Evolutionary conservation across 2,113 vertebrate species (phyloP).

Genomic region (Rhynchopsitta pachyrhyncha): DNA sequence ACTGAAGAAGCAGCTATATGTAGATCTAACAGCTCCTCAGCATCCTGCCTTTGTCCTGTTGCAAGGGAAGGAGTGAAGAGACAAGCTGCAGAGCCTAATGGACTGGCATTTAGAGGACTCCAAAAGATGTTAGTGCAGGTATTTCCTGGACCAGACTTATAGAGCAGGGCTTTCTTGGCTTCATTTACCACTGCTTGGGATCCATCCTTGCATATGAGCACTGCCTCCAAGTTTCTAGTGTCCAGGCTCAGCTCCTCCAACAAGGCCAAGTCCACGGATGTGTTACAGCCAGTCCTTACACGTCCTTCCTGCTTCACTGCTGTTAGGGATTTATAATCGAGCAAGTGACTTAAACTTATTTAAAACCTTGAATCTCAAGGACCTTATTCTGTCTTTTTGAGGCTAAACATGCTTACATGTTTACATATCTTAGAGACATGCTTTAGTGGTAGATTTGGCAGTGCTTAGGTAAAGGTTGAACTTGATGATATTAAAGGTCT

Average conservation of each 20-base stretch:
- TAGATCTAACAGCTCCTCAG: background rate
- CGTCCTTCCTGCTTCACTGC: background rate
- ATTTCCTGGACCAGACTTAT: background rate
- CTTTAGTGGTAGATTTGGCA: background rate
- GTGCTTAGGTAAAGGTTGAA: background rate
- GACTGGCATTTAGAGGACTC: background rate
- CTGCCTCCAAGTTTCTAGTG: background rate
- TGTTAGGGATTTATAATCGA: background rate
- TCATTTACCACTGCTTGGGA: background rate
- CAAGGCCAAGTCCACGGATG: accelerated
- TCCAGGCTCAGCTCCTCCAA: background rate
- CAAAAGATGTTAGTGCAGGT: background rate
- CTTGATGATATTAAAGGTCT: background rate
- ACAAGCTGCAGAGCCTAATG: background rate
- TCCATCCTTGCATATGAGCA: background rate
- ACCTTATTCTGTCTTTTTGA: background rate
- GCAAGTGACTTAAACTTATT: background rate
- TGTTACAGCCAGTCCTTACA: background rate
- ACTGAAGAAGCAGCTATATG: background rate
- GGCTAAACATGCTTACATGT: background rate
- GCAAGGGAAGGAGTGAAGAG: background rate
- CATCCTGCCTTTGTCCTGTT: background rate
- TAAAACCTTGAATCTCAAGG: background rate
- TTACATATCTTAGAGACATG: background rate
- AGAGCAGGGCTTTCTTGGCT: background rate